Conservation (phyloP, 2,113 vertebrate species). For the Spermophilus dauricus region DNA sequence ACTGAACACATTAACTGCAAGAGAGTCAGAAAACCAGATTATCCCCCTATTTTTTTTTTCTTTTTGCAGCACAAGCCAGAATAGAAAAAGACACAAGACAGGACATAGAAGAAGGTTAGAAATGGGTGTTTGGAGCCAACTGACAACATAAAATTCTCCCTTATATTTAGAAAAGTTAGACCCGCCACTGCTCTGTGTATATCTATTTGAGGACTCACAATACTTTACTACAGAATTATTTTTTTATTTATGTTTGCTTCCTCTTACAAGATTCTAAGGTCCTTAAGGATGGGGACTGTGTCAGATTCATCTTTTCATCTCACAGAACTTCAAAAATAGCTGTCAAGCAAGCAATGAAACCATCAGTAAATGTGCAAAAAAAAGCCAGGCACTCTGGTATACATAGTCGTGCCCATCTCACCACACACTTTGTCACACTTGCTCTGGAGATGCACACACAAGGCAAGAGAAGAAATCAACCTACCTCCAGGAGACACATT, state of each 20-base stretch:
- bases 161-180: neutral
- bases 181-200: neutral
- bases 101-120: neutral
- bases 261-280: neutral
- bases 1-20: neutral
- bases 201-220: neutral
- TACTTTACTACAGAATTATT: neutral
- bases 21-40: neutral
- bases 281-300: neutral
- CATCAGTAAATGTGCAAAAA: neutral
- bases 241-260: neutral
- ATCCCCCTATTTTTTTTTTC: neutral
- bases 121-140: neutral
- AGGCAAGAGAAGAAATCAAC: neutral
- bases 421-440: neutral
- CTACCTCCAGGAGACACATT: neutral
- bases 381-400: neutral
- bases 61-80: constrained; percentile 5
- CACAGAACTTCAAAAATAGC: neutral
- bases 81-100: neutral
- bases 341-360: neutral
- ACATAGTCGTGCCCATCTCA: neutral
- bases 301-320: neutral
- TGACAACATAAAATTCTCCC: neutral
- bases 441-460: neutral